phyloP scores from a whole-genome alignment of 2,113 vertebrate genomes.

The Bostrychus sinensis region DNA sequence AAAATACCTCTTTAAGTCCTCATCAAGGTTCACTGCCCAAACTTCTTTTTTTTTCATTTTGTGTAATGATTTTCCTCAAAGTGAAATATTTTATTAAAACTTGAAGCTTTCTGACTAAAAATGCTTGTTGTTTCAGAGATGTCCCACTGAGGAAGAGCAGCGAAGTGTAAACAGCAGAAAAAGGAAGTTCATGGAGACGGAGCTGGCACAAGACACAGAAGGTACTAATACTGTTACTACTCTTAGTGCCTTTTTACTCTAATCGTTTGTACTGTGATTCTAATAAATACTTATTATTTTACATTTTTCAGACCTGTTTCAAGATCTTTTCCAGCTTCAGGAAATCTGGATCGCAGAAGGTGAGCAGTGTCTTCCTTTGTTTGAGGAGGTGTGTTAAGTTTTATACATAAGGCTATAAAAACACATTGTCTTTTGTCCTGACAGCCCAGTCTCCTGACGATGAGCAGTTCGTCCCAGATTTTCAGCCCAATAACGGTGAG shows the following conservation, averaged over 20 bases:
- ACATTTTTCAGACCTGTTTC: slow-evolving; percentile 90
- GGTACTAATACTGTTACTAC: slow-evolving; percentile 75
- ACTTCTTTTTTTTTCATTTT: too few species aligned
- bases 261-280: too few species aligned
- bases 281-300: background rate
- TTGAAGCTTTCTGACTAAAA: background rate
- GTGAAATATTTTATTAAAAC: too few species aligned
- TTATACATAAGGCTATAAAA: background rate
- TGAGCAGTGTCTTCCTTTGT: slow-evolving; percentile 42
- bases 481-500: slow-evolving; percentile 97
- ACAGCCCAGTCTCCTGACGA: slow-evolving; percentile 95
- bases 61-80: too few species aligned
- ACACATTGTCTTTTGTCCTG: background rate
- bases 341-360: slow-evolving; percentile 98
- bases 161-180: slow-evolving; percentile 77
- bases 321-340: slow-evolving; percentile 96
- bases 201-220: slow-evolving; percentile 96
- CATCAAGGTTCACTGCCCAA: too few species aligned
- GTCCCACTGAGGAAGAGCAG: background rate
- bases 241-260: too few species aligned
- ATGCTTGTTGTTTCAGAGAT: background rate
- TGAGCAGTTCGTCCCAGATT: slow-evolving; percentile 98
- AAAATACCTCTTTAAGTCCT: too few species aligned
- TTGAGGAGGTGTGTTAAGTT: background rate
- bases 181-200: slow-evolving; percentile 92